These are phyloP conservation scores for Dendrolimus pini DNA, from an alignment of 2,888 invertebrate genomes.

Conservation along the genomic window DNA sequence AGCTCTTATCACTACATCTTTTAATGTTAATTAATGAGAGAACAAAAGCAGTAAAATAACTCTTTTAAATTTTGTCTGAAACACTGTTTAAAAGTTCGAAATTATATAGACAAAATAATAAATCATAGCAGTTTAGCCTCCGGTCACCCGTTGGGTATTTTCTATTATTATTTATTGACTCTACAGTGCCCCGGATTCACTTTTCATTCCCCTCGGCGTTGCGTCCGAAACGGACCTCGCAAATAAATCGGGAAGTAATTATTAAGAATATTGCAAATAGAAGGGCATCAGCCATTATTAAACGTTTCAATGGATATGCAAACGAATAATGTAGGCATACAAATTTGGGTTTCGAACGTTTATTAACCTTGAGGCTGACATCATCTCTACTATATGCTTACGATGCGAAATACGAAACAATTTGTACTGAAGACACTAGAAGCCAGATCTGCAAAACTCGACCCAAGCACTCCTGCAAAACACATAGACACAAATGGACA, in stretches of 20 bases:
- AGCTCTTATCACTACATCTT: too few species aligned
- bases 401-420: too few species aligned
- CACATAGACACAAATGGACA: too few species aligned
- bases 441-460: too few species aligned
- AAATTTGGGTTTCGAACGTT: neutral
- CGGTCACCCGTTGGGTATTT: conserved; percentile 62
- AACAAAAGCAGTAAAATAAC: too few species aligned
- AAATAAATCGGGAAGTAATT: conserved; percentile 74
- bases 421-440: too few species aligned
- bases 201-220: conserved; percentile 51
- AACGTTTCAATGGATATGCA: conserved; percentile 25
- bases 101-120: neutral
- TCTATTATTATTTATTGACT: conserved; percentile 74
- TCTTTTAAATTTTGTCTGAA: too few species aligned
- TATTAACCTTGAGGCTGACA: too few species aligned
- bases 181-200: conserved; percentile 49
- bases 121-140: conserved; percentile 12
- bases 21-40: too few species aligned
- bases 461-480: too few species aligned
- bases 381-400: too few species aligned
- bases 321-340: neutral
- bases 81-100: too few species aligned
- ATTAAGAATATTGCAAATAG: conserved; percentile 71
- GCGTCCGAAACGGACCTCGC: conserved; percentile 32
- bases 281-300: conserved; percentile 50